Evolutionary conservation across 2,888 invertebrate species (phyloP).

Genomic region (Hymenopus coronatus): DNA sequence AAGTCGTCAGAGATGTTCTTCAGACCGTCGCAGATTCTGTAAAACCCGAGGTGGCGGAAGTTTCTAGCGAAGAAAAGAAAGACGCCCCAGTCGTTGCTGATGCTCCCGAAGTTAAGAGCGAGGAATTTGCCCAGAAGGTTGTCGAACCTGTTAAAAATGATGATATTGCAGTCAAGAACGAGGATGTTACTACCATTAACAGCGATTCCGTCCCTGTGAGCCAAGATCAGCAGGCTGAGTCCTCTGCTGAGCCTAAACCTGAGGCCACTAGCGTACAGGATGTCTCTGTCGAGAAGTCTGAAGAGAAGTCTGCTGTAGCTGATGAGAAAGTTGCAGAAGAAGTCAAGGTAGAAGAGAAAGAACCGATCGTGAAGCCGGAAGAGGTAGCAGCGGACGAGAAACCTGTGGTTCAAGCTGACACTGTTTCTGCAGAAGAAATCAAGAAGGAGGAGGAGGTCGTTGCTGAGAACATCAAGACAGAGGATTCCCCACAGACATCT

Average conservation of each 20-base stretch:
- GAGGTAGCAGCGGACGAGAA: background rate
- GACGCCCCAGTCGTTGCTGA: background rate
- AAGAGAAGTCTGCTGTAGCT: conserved; percentile 9
- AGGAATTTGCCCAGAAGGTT: background rate
- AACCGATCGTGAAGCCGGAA: background rate
- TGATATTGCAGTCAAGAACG: conserved; percentile 7
- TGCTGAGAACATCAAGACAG: background rate
- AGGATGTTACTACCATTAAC: conserved; percentile 21
- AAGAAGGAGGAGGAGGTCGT: background rate
- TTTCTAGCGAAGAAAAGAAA: background rate
- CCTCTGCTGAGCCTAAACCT: background rate
- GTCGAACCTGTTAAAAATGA: background rate
- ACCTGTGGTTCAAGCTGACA: conserved; percentile 6
- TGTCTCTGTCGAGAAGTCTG: conserved; percentile 2
- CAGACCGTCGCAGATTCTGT: conserved; percentile 17
- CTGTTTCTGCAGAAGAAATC: background rate
- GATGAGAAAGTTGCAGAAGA: background rate
- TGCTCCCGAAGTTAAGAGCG: background rate
- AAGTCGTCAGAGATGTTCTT: background rate
- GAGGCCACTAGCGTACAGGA: conserved; percentile 23
- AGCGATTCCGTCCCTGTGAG: conserved; percentile 19
- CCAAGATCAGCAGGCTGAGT: background rate
- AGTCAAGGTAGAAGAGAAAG: background rate
- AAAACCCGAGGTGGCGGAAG: background rate
- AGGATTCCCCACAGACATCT: background rate